Conservation (phyloP, 2,888 invertebrate genomes). For the Ptilodon capucinus region DNA sequence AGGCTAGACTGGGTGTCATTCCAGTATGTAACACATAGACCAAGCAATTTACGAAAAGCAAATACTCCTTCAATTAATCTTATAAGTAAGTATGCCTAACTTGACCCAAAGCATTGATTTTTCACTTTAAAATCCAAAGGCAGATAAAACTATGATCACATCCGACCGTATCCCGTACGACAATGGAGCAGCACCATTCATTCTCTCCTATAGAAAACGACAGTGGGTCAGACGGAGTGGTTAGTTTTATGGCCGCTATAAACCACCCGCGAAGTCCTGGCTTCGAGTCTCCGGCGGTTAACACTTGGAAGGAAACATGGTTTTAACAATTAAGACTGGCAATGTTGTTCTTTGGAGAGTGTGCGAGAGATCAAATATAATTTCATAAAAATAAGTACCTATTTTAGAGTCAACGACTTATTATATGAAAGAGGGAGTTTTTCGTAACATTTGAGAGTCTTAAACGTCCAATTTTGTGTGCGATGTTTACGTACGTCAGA, state of each 20-base stretch:
- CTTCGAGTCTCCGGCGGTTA: slow-evolving; percentile 46
- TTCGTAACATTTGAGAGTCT: no score
- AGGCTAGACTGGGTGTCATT: no score
- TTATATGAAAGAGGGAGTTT: no score
- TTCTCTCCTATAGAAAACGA: slow-evolving; percentile 41
- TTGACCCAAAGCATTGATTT: background rate
- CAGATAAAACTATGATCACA: background rate
- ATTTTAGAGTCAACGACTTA: no score
- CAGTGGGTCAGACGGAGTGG: slow-evolving; percentile 61
- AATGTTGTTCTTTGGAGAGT: slow-evolving; percentile 15
- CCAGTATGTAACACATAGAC: no score
- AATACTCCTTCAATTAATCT: no score
- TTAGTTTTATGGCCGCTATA: slow-evolving; percentile 65
- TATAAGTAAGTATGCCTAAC: background rate
- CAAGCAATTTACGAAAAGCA: no score
- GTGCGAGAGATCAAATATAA: background rate
- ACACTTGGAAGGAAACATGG: slow-evolving; percentile 43
- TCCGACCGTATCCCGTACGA: slow-evolving; percentile 33
- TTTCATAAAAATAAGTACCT: no score
- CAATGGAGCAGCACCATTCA: slow-evolving; percentile 46
- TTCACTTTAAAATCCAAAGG: background rate
- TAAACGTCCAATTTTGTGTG: no score
- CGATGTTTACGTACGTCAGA: no score
- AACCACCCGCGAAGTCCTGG: slow-evolving; percentile 69
- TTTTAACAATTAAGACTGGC: slow-evolving; percentile 37